phyloP scores from a whole-genome alignment of 2,888 invertebrate genomes.

The Rhodophaea formosa region DNA sequence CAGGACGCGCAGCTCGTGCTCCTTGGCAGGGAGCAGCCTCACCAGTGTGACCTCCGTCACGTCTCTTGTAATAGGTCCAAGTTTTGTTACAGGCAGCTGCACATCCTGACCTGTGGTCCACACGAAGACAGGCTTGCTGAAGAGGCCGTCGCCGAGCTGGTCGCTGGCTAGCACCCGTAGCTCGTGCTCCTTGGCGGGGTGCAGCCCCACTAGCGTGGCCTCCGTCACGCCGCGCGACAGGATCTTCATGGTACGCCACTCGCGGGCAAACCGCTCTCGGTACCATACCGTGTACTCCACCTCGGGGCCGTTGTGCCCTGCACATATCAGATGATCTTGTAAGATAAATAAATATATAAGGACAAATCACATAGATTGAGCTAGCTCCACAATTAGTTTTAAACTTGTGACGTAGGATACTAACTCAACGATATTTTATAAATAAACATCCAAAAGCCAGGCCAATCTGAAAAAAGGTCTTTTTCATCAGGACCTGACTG shows the following conservation, averaged over 20 bases:
- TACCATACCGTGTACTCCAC: constrained; percentile 94
- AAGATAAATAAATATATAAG: no score
- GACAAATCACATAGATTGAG: no score
- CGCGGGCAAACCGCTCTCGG: constrained; percentile 85
- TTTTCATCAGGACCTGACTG: no score
- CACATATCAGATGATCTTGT: not conserved
- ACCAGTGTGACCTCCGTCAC: constrained; percentile 89
- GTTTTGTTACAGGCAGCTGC: no score
- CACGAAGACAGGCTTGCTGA: constrained; percentile 90
- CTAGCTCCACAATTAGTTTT: no score
- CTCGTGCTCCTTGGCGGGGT: constrained; percentile 90
- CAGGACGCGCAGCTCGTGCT: constrained; percentile 95
- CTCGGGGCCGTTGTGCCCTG: constrained; percentile 87
- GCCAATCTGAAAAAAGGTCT: no score
- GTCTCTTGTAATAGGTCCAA: no score
- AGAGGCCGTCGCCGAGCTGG: constrained; percentile 91
- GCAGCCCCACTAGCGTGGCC: constrained; percentile 88
- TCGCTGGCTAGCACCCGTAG: constrained; percentile 95
- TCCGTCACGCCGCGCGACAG: constrained; percentile 86
- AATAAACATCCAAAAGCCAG: no score
- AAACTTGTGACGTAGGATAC: no score
- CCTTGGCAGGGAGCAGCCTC: constrained; percentile 86
- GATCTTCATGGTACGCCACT: constrained; percentile 92
- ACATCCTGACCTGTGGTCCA: constrained; percentile 81
- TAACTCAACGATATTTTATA: no score